Conservation (phyloP, 2,888 invertebrate species). For the Sphaerophoria rueppellii region DNA sequence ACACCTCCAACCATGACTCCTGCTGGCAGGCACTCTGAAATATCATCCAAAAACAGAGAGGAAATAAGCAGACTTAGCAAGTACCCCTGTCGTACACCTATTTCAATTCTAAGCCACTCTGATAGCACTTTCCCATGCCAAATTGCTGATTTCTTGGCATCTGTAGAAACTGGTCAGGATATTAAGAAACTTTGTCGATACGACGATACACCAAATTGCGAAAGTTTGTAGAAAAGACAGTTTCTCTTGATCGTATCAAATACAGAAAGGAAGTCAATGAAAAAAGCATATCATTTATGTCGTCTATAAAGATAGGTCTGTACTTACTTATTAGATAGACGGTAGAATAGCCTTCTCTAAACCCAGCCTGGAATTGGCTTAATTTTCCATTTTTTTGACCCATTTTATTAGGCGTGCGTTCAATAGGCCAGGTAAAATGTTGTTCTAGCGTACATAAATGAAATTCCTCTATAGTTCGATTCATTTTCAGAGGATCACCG, state of each 20-base stretch:
- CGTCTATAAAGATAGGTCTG: no score
- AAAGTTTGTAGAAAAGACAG: constrained; percentile 14
- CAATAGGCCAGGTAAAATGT: no score
- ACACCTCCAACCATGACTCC: neutral
- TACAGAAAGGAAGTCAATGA: no score
- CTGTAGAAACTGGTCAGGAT: neutral
- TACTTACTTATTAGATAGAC: no score
- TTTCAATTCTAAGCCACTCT: neutral
- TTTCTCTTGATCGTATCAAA: constrained; percentile 14
- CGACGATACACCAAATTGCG: neutral
- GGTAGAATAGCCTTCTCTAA: no score
- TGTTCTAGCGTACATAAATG: no score
- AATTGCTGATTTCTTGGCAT: neutral
- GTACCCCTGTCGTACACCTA: constrained; percentile 9
- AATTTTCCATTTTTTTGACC: no score
- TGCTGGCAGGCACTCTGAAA: neutral
- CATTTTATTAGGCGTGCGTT: no score
- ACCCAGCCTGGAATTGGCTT: no score
- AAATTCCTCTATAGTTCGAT: no score
- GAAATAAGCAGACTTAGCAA: neutral
- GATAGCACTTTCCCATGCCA: constrained; percentile 5
- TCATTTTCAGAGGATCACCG: no score
- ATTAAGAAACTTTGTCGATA: constrained; percentile 15
- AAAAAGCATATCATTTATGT: constrained; percentile 5
- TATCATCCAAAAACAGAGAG: neutral